Evolutionary conservation across 1,140 invertebrate genomes (phyloP).

Genomic region (Plectrocnemia conspersa): DNA sequence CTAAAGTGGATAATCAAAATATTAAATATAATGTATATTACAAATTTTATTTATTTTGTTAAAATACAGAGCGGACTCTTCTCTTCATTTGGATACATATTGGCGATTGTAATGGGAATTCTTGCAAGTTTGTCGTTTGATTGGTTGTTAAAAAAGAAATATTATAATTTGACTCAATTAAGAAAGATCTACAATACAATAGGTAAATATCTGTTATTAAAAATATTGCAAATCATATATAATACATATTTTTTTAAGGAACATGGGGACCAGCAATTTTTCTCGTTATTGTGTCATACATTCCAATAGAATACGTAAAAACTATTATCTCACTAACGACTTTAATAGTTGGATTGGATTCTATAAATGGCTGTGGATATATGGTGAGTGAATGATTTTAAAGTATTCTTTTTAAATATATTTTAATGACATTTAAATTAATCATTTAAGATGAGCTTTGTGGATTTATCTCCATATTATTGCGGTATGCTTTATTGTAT

Average conservation of each 20-base stretch:
- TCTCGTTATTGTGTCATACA: constrained; percentile 3
- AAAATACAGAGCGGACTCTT: constrained; percentile 6
- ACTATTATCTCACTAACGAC: background rate
- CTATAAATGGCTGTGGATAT: constrained; percentile 9
- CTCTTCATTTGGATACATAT: background rate
- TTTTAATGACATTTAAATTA: background rate
- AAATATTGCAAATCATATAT: background rate
- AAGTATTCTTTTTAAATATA: background rate
- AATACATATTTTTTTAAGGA: background rate
- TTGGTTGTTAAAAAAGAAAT: background rate
- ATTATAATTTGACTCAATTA: background rate
- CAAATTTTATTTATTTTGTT: too few species aligned
- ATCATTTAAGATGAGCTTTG: constrained; percentile 3
- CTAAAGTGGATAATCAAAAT: too few species aligned
- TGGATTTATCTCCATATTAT: constrained; percentile 15
- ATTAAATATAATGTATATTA: too few species aligned
- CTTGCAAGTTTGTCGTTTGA: background rate
- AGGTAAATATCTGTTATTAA: background rate
- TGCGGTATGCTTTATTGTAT: background rate
- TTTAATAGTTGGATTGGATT: constrained; percentile 3
- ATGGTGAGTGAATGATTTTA: background rate
- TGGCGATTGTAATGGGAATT: background rate
- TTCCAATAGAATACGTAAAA: background rate
- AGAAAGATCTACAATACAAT: constrained; percentile 11
- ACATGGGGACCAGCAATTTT: constrained; percentile 2